These are phyloP conservation scores for Chaetodon trifascialis DNA, from an alignment of 2,113 vertebrate genomes.

Conservation along the genomic window DNA sequence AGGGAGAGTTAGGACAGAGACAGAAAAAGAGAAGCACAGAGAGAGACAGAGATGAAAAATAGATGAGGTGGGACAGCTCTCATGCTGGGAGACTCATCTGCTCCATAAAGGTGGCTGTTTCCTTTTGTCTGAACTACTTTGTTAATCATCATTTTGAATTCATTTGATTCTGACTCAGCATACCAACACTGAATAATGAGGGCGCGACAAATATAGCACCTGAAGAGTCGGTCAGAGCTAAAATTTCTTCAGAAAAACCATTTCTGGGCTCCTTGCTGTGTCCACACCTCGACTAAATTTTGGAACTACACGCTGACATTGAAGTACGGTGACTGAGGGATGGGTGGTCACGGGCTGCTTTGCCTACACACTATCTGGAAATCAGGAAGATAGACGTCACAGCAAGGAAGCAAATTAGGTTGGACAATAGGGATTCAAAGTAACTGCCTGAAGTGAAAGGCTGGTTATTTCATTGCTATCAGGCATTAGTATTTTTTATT, in stretches of 20 bases:
- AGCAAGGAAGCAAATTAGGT: neutral
- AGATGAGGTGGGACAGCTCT: constrained; percentile 74
- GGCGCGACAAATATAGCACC: constrained; percentile 25
- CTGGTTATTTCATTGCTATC: too few relatives aligned
- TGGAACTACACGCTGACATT: neutral
- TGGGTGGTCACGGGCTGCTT: neutral
- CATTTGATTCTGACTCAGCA: constrained; percentile 39
- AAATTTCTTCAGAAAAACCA: constrained; percentile 1
- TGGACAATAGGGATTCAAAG: neutral
- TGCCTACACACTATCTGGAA: constrained; percentile 5
- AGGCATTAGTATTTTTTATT: neutral
- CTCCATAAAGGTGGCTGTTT: constrained; percentile 63
- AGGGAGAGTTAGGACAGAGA: constrained; percentile 28
- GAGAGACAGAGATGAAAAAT: constrained; percentile 66
- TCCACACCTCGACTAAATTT: constrained; percentile 9
- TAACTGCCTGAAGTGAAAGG: neutral
- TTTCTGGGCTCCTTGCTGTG: neutral
- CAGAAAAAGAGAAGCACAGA: constrained; percentile 35
- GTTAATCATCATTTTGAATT: constrained; percentile 55
- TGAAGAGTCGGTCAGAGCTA: neutral
- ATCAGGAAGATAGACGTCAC: constrained; percentile 1
- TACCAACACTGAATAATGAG: constrained; percentile 39
- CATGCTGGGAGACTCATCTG: constrained; percentile 75
- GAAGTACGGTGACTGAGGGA: constrained; percentile 3
- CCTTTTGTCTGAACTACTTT: constrained; percentile 56